These are phyloP conservation scores for Shinisaurus crocodilurus DNA, from an alignment of 2,113 vertebrate species.

Conservation along the genomic window DNA sequence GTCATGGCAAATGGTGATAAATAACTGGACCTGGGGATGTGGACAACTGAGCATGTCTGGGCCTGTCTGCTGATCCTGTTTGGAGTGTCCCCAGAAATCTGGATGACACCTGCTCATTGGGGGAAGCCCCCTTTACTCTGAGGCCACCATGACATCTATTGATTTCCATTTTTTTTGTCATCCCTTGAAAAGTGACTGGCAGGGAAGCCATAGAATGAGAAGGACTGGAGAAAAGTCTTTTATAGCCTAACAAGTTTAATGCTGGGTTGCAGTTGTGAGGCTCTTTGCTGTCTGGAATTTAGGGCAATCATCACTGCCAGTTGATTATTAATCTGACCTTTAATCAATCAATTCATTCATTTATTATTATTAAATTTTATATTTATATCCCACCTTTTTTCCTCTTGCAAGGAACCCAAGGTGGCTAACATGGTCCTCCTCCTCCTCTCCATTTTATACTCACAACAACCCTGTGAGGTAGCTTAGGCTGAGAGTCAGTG, in stretches of 20 bases:
- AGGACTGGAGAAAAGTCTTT: not conserved
- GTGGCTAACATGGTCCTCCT: too few species aligned
- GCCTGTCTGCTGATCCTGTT: not conserved
- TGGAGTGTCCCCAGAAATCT: not conserved
- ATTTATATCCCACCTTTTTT: too few species aligned
- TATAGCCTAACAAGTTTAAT: not conserved
- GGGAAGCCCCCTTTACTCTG: not conserved
- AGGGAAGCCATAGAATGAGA: not conserved
- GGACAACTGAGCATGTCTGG: not conserved
- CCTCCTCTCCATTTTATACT: too few species aligned
- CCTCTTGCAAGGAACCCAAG: too few species aligned
- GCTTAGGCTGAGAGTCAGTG: too few species aligned
- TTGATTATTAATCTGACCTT: not conserved
- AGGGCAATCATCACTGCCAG: fast-evolving
- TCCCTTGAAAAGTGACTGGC: not conserved
- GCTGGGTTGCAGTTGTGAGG: not conserved
- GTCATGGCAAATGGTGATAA: constrained; percentile 14
- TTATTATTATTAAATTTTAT: not conserved
- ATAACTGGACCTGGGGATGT: not conserved
- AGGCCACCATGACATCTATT: not conserved
- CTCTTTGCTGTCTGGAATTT: not conserved
- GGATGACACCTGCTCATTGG: not conserved
- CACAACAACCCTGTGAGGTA: too few species aligned
- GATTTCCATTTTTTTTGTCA: not conserved
- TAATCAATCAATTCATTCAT: not conserved